Evolutionary conservation across 2,797 vertebrate genomes (phyloP).

Genomic region (Acipenser oxyrinchus): DNA sequence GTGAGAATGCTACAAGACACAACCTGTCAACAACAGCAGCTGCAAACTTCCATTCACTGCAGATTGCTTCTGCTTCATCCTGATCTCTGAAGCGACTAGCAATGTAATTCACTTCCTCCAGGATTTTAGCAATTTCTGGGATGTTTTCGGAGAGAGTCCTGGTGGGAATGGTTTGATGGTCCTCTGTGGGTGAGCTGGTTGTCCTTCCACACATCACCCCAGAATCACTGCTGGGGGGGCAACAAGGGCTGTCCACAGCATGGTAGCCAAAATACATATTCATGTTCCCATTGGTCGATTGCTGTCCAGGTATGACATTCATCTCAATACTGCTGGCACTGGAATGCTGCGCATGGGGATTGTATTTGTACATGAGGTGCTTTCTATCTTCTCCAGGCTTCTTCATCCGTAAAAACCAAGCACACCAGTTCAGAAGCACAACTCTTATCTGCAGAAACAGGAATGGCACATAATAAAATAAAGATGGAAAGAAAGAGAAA

Average conservation of each 20-base stretch:
- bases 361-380: conserved; percentile 43
- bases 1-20: conserved; percentile 82
- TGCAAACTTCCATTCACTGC: conserved; percentile 88
- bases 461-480: too few species aligned
- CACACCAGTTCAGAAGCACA: conserved; percentile 80
- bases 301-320: conserved; percentile 59
- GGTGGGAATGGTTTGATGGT: conserved; percentile 45
- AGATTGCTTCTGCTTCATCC: conserved; percentile 74
- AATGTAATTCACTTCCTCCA: conserved; percentile 82
- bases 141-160: conserved; percentile 54
- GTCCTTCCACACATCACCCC: conserved; percentile 49
- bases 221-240: conserved; percentile 58
- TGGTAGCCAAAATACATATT: conserved; percentile 71
- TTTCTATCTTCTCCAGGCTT: conserved; percentile 69
- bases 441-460: conserved; percentile 58
- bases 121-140: conserved; percentile 67
- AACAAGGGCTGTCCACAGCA: conserved; percentile 57
- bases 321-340: conserved; percentile 68
- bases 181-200: conserved; percentile 45
- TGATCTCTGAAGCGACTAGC: conserved; percentile 75
- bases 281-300: conserved; percentile 65
- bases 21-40: conserved; percentile 83
- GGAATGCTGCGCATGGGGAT: conserved; percentile 53
- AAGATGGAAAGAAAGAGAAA: too few species aligned
- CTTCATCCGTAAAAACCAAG: conserved; percentile 88